A percentile compares a stretch with the other conserved stretches of the same genome.
These are phyloP conservation scores for Bufo gargarizans DNA, from an alignment of 2,113 vertebrate genomes.

Conservation along the genomic window DNA sequence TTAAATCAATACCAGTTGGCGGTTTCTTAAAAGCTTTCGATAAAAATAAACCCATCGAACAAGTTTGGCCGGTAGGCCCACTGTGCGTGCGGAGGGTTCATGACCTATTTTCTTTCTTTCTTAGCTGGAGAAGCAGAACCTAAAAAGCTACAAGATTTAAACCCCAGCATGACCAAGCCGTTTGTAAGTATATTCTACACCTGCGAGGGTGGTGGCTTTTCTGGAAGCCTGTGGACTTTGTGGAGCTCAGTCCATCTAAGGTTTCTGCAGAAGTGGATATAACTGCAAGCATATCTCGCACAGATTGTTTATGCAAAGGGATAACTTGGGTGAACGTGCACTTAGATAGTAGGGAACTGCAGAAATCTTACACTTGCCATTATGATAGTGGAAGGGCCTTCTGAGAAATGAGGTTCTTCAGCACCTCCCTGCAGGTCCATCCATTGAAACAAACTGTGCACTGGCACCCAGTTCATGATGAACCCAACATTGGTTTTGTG, in stretches of 20 bases:
- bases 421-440: too few species aligned
- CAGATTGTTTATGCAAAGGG: not conserved
- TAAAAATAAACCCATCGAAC: constrained; percentile 22
- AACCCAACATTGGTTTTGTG: too few species aligned
- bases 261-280: not conserved
- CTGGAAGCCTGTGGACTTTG: not conserved
- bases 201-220: not conserved
- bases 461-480: too few species aligned
- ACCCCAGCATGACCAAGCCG: constrained; percentile 73
- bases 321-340: not conserved
- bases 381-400: too few species aligned
- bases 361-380: too few species aligned
- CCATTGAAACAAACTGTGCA: too few species aligned
- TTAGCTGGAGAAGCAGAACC: constrained; percentile 73
- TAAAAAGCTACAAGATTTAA: constrained; percentile 69
- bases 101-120: constrained; percentile 51
- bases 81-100: not conserved
- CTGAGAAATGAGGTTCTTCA: too few species aligned
- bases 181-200: constrained; percentile 70
- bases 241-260: not conserved
- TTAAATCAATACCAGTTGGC: constrained; percentile 35
- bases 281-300: not conserved
- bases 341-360: too few species aligned
- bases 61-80: not conserved
- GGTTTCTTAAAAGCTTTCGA: constrained; percentile 28